Evolutionary conservation across 2,888 invertebrate species (phyloP), one percentile per base, ranked within the genome.

Genomic region (Trissonchulus latispiculum): DNA sequence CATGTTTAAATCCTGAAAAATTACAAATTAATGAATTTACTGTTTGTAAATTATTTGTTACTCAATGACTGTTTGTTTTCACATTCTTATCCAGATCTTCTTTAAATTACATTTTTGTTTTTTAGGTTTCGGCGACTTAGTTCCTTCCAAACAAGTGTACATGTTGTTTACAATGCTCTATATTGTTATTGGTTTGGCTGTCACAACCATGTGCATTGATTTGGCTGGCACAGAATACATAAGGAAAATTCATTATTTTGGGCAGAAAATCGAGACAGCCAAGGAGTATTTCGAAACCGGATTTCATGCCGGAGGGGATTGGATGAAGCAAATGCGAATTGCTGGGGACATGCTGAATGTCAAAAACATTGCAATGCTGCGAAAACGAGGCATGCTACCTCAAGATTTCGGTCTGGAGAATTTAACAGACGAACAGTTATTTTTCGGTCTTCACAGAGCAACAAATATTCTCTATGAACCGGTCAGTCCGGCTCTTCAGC

Each of bases 401-500:
- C 3, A 2, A 2, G 35, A n/a, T 15, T 23, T 29, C 3, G 35
- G 8, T 8, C 2, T 23, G 61, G 29, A 48, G 15, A 28, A 8
- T 3, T 28, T 59, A 15, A 48, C 59, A n/a, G 31, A 29, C n/a
- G 48, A 29, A 29, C 35, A 68, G 36, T 8, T 31, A 3, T 29
- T 64, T 18, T 15, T 31, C 8, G 33, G 29, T 3, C 64, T 64
- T 64, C 64, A 33, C 8, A n/a, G 36, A 33, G 69, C 69, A 2
- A n/a, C 69, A 3, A 81, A 82, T 74, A 81, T 82, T 32, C 75
- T 82, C 1, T 81, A 82, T 72, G 81, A 81, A 66, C 82, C 82
- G 15, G 74, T 80, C 18, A 78, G 77, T 70, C 78, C 80, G 2
- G 78, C 77, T 15, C 79, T 82, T n/a, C 77, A 77, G 15, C 78